A percentile compares a stretch with the other conserved stretches of the same genome.
These are phyloP conservation scores for Sturnira hondurensis DNA, from an alignment of 2,113 vertebrate genomes.

Conservation along the genomic window DNA sequence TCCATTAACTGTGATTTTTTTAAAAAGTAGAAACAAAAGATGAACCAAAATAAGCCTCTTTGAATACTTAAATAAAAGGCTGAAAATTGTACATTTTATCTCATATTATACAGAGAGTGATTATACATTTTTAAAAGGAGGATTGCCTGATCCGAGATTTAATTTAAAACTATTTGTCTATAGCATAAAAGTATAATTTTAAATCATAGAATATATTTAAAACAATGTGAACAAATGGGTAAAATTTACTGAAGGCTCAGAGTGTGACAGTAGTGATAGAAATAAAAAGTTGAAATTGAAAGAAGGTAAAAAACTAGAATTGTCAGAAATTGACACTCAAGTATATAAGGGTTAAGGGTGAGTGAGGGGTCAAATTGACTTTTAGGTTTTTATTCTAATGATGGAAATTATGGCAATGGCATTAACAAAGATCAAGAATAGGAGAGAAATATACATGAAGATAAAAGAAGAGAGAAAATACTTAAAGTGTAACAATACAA, in stretches of 20 bases:
- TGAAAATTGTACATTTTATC: not conserved
- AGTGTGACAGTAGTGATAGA: not conserved
- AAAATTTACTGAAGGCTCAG: not conserved
- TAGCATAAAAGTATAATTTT: not conserved
- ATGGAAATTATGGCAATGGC: not conserved
- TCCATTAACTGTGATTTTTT: not conserved
- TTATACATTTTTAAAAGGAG: not conserved
- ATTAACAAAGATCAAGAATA: constrained; percentile 5
- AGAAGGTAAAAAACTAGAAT: not conserved
- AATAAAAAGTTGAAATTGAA: not conserved
- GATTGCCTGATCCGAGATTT: not conserved
- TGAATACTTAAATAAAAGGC: not conserved
- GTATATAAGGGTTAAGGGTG: not conserved
- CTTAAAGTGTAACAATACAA: constrained; percentile 4
- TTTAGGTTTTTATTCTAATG: not conserved
- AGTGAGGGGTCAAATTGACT: not conserved
- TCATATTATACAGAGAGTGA: not conserved
- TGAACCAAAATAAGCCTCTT: too few species aligned
- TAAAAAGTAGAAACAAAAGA: not conserved
- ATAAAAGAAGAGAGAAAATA: constrained; percentile 1
- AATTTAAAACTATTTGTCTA: not conserved
- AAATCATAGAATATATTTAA: not conserved
- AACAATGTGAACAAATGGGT: not conserved
- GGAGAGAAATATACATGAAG: not conserved
- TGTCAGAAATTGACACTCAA: not conserved